Evolutionary conservation across 2,888 invertebrate genomes (phyloP).

Genomic region (Leucoma salicis): DNA sequence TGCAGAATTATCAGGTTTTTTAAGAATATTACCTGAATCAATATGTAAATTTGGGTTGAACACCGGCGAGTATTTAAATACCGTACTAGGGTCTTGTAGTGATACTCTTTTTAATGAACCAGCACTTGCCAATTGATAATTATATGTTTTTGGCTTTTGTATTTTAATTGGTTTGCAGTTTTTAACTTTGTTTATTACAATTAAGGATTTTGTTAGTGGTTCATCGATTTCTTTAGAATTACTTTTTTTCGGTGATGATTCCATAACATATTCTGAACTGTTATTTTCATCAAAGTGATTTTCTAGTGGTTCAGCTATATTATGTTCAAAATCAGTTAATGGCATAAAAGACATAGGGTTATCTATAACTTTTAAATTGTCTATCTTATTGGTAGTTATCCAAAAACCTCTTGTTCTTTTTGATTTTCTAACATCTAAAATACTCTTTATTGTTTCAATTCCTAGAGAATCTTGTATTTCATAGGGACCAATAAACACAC

Average conservation of each 20-base stretch:
- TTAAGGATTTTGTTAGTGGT: slow-evolving; percentile 5
- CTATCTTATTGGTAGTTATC: slow-evolving; percentile 64
- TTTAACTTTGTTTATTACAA: slow-evolving; percentile 12
- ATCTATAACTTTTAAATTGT: slow-evolving; percentile 63
- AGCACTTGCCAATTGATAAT: background rate
- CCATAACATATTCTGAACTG: slow-evolving; percentile 1
- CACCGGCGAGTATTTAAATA: background rate
- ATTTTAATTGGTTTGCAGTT: slow-evolving; percentile 66
- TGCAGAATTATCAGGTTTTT: background rate
- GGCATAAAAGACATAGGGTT: slow-evolving; percentile 65
- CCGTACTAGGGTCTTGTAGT: background rate
- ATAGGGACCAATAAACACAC: slow-evolving; percentile 72
- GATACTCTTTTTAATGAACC: background rate
- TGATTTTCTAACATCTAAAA: slow-evolving; percentile 25
- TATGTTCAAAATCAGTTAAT: slow-evolving; percentile 15
- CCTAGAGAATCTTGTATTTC: slow-evolving; percentile 63
- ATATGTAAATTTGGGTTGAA: background rate
- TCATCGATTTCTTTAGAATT: slow-evolving; percentile 4
- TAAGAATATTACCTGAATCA: background rate
- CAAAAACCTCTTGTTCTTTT: slow-evolving; percentile 63
- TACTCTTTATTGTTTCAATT: slow-evolving; percentile 61
- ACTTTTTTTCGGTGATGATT: slow-evolving; percentile 9
- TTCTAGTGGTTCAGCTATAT: slow-evolving; percentile 32
- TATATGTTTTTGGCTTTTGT: background rate
- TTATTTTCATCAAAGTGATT: slow-evolving; percentile 11